phyloP scores from a whole-genome alignment of 2,888 invertebrate species.

The Drosophila neotestacea region DNA sequence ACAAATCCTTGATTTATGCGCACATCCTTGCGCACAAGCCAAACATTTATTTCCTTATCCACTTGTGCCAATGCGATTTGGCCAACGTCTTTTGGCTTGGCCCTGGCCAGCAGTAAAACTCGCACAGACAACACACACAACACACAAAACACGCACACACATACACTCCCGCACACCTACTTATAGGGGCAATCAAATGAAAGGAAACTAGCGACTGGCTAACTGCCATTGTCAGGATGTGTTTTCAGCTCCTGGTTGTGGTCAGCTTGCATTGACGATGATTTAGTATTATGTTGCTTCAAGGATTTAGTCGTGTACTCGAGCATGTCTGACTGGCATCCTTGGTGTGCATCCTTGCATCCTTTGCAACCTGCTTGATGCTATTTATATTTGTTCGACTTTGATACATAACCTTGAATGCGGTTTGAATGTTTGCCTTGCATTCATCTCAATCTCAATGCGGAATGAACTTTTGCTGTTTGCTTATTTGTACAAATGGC shows the following conservation, averaged over 20 bases:
- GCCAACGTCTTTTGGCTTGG: conserved; percentile 41
- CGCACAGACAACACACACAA: conserved; percentile 16
- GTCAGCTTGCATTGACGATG: conserved; percentile 78
- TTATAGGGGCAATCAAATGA: conserved; percentile 68
- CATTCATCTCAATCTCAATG: conserved; percentile 62
- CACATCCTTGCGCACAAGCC: conserved; percentile 78
- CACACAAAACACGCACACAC: conserved; percentile 20
- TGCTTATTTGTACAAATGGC: conserved; percentile 80
- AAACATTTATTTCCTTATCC: conserved; percentile 82
- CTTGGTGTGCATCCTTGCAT: conserved; percentile 35
- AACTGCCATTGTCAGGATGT: conserved; percentile 60
- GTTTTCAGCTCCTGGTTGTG: conserved; percentile 11
- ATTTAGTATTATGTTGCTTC: conserved; percentile 83
- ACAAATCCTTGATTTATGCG: conserved; percentile 82
- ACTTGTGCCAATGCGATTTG: conserved; percentile 81
- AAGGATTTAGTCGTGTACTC: conserved; percentile 80
- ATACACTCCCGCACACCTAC: conserved; percentile 24
- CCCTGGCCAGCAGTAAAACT: conserved; percentile 64
- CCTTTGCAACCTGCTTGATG: conserved; percentile 35
- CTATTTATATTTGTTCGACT: conserved; percentile 74
- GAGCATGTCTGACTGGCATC: conserved; percentile 67
- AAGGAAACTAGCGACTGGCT: conserved; percentile 73
- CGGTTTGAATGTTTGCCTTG: conserved; percentile 71
- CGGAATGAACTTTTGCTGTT: conserved; percentile 51
- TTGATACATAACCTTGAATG: conserved; percentile 82